phyloP scores from a whole-genome alignment of 2,797 vertebrate species.

The Cossypha niveicapilla region DNA sequence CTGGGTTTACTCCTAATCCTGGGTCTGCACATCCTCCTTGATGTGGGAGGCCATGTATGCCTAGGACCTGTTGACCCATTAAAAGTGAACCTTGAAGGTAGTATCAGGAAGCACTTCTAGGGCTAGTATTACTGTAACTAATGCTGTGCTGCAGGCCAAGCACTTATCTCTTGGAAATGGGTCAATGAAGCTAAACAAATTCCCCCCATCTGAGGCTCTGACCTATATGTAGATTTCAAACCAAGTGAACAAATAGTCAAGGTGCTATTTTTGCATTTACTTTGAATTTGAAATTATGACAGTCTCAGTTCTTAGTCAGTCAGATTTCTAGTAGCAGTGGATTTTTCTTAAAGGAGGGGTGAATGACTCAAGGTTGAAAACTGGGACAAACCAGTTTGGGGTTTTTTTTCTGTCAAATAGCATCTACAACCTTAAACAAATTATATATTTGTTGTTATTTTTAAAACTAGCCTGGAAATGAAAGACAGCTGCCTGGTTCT shows the following conservation, averaged over 20 bases:
- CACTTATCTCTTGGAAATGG: slow-evolving; percentile 20
- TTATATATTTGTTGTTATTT: slow-evolving; percentile 3
- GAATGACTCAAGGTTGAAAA: slow-evolving; percentile 44
- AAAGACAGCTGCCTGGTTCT: slow-evolving; percentile 11
- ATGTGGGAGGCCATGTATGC: neutral
- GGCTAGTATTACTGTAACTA: neutral
- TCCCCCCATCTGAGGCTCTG: neutral
- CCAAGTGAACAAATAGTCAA: neutral
- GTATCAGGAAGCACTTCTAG: neutral
- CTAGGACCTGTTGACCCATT: neutral
- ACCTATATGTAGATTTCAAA: slow-evolving; percentile 22
- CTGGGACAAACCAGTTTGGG: neutral
- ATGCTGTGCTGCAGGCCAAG: neutral
- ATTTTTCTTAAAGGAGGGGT: slow-evolving; percentile 35
- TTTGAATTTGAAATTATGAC: slow-evolving; percentile 20
- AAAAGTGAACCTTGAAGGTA: neutral
- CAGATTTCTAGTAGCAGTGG: slow-evolving; percentile 28
- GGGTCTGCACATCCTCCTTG: neutral
- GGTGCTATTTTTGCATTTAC: slow-evolving; percentile 45
- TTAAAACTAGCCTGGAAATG: slow-evolving; percentile 1
- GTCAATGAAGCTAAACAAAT: slow-evolving; percentile 31
- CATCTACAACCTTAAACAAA: slow-evolving; percentile 8
- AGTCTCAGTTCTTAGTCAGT: slow-evolving; percentile 27
- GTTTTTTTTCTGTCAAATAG: neutral
- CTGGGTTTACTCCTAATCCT: neutral